Conservation (phyloP, 2,113 vertebrate species). For the Halcyon senegalensis region DNA sequence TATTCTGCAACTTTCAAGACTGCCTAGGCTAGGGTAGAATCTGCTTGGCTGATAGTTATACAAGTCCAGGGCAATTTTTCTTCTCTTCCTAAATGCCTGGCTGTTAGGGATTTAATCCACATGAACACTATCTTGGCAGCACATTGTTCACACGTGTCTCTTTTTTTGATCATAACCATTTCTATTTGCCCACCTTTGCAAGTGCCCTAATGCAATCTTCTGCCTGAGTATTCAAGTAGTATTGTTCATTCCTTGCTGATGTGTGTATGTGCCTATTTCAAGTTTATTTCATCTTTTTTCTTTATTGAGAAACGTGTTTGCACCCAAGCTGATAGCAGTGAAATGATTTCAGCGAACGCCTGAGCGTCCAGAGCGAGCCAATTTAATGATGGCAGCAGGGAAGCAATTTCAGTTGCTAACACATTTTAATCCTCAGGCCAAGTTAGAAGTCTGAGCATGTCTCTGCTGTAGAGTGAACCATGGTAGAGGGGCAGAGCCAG, state of each 20-base stretch:
- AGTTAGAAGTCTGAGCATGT: not conserved
- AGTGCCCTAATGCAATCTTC: not conserved
- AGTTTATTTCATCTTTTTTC: not conserved
- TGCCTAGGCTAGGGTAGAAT: not conserved
- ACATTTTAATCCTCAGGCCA: not conserved
- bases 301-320: not conserved
- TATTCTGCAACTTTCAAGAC: not conserved
- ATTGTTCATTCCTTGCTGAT: not conserved
- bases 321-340: not conserved
- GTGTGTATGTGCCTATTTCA: not conserved
- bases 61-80: not conserved
- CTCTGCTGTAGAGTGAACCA: not conserved
- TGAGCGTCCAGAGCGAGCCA: not conserved
- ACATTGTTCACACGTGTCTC: not conserved
- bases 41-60: not conserved
- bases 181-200: not conserved
- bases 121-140: not conserved
- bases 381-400: not conserved
- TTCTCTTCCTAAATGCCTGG: not conserved
- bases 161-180: slow-evolving; percentile 12
- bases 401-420: not conserved
- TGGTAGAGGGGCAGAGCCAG: not conserved
- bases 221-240: not conserved
- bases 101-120: not conserved
- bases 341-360: not conserved